These are phyloP conservation scores for Agrenia bidenticulata DNA, from an alignment of 2,888 invertebrate genomes.

Conservation along the genomic window DNA sequence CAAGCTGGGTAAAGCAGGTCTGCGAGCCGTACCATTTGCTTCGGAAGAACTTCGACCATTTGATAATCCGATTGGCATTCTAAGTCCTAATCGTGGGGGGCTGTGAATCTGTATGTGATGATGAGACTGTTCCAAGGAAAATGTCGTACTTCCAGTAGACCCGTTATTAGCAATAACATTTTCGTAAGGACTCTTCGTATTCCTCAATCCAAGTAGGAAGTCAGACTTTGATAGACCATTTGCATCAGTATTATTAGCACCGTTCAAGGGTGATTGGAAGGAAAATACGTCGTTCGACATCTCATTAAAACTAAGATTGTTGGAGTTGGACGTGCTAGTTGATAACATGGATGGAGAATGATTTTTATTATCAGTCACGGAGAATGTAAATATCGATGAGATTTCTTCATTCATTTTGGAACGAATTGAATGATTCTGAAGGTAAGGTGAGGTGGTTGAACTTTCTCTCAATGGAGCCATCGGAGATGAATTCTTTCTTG, in stretches of 20 bases:
- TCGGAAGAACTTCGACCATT: not conserved
- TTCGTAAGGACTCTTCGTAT: conserved; percentile 55
- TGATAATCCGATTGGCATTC: not conserved
- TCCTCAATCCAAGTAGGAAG: conserved; percentile 25
- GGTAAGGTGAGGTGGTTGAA: conserved; percentile 3
- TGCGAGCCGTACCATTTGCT: not conserved
- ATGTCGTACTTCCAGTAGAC: not conserved
- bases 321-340: conserved; percentile 41
- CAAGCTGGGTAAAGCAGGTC: not conserved
- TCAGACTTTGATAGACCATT: not conserved
- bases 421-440: conserved; percentile 41
- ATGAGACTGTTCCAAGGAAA: not conserved
- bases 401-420: conserved; percentile 55
- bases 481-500: conserved; percentile 54
- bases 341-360: conserved; percentile 32
- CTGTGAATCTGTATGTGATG: not conserved
- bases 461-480: not conserved
- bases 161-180: conserved; percentile 51
- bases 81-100: conserved; percentile 12
- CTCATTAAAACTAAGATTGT: conserved; percentile 16
- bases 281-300: conserved; percentile 47
- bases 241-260: not conserved
- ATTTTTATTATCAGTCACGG: conserved; percentile 15
- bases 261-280: conserved; percentile 5
- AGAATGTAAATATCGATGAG: conserved; percentile 54